Evolutionary conservation across 2,113 vertebrate species (phyloP), one percentile per base, ranked within the genome.

Genomic region (Setophaga coronata): DNA sequence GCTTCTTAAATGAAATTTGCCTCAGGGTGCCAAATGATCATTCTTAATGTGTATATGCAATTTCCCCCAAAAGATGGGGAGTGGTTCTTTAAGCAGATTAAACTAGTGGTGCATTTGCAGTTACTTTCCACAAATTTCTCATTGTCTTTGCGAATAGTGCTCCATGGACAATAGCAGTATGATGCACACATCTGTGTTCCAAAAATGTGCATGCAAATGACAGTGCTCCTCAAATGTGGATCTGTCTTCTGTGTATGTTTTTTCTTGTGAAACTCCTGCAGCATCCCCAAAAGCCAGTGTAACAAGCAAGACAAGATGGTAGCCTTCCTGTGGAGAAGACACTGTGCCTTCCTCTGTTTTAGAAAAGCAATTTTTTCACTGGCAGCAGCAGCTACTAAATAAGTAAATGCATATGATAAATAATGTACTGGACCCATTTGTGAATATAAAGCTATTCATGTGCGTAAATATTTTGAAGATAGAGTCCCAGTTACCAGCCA

Each of bases 331-430:
- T n/a, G 36, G 47, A 89, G 45, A 82, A 87, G 47, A 70, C 71
- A 67, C 60, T 84, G 31, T 69, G 72, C 86, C 42, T 87, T 74
- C n/a, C 43, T 79, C 69, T 71, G 26, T 64, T 71, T 72, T 72
- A 89, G 76, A 79, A 92, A 93, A 82, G 92, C 72, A 87, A 88
- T 78, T 79, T 93, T 31, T 80, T 89, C 82, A 67, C 53, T 92
- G 72, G 83, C 65, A 82, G 80, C 42, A 84, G 64, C 43, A 87
- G 82, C 92, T 95, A 92, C 90, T 96, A 89, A 96, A 96, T 96
- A 96, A 97, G 78, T 96, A 95, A 96, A 87, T 67, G 88, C 93
- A 87, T 93, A 76, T 57, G 31, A 96, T 97, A 89, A 96, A 96
- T 95, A 95, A 95, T 97, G 91, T 91, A 97, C 88, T 56, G 64